Evolutionary conservation across 1,140 invertebrate species (phyloP).

Genomic region (Druon quercuslanigerum): DNA sequence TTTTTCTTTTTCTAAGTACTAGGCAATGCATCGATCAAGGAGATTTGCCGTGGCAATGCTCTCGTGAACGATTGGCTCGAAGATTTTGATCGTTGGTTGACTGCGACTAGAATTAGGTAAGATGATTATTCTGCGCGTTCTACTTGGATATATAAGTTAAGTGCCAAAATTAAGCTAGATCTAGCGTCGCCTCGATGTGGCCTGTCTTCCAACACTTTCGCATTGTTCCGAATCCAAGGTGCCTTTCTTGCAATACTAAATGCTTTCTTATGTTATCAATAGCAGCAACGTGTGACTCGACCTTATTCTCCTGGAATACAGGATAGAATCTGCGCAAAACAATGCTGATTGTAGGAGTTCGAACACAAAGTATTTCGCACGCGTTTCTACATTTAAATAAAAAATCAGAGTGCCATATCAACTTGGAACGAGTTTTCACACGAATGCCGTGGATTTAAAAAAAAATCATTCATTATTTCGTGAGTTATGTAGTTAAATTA

Average conservation of each 20-base stretch:
- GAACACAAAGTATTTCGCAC: background rate
- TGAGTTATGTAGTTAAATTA: background rate
- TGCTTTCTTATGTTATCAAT: conserved; percentile 25
- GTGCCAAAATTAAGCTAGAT: conserved; percentile 49
- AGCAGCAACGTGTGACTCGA: conserved; percentile 13
- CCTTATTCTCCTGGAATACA: conserved; percentile 13
- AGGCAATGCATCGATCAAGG: background rate
- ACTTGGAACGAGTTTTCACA: background rate
- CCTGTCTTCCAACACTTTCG: conserved; percentile 50
- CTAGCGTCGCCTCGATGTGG: conserved; percentile 40
- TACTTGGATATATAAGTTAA: conserved; percentile 46
- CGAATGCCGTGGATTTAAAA: background rate
- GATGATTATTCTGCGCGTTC: conserved; percentile 34
- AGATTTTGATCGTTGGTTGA: background rate
- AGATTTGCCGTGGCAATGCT: background rate
- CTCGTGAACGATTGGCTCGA: background rate
- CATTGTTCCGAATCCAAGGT: conserved; percentile 46
- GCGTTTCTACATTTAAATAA: conserved; percentile 17
- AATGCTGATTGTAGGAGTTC: conserved; percentile 14
- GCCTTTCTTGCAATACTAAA: conserved; percentile 43
- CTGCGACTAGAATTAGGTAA: background rate
- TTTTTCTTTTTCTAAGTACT: background rate
- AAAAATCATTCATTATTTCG: background rate
- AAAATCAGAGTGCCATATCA: conserved; percentile 23
- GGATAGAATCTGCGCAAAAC: background rate